A percentile compares a stretch with the other conserved stretches of the same genome.
These are phyloP conservation scores for Boulengeromyrus knoepffleri DNA, from an alignment of 2,113 vertebrate species.

Conservation along the genomic window DNA sequence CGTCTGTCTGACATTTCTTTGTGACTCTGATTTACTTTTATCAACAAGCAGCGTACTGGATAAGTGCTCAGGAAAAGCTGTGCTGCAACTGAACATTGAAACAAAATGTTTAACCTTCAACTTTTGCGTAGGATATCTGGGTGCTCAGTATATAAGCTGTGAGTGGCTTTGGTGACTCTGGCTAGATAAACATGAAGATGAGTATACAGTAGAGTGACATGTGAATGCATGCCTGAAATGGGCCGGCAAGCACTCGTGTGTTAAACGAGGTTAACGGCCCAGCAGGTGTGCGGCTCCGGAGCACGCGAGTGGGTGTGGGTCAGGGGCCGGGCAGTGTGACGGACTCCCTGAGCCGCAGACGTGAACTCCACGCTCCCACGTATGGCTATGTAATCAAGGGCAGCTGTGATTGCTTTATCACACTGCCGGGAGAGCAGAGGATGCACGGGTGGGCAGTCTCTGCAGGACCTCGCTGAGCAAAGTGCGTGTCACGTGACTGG, in stretches of 20 bases:
- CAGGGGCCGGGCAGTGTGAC: constrained; percentile 21
- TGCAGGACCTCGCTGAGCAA: background rate
- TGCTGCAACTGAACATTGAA: background rate
- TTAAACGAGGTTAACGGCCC: constrained; percentile 35
- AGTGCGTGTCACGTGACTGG: background rate
- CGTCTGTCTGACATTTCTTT: background rate
- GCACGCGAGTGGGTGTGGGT: constrained; percentile 29
- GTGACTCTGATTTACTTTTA: background rate
- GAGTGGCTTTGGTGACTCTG: background rate
- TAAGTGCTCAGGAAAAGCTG: background rate
- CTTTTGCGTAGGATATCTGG: background rate
- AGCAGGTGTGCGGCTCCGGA: constrained; percentile 32
- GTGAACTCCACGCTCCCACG: constrained; percentile 29
- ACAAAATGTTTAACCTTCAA: background rate
- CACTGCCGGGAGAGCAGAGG: constrained; percentile 30
- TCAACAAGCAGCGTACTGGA: background rate
- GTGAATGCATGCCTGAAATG: background rate
- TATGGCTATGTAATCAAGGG: constrained; percentile 26
- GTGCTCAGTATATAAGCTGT: background rate
- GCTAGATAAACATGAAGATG: background rate
- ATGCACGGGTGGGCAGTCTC: constrained; percentile 6
- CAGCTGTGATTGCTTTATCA: constrained; percentile 28
- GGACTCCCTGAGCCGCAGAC: constrained; percentile 35
- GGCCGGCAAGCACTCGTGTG: constrained; percentile 23
- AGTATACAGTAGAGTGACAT: background rate